Evolutionary conservation across 2,888 invertebrate genomes (phyloP).

Genomic region (Selenia dentaria): DNA sequence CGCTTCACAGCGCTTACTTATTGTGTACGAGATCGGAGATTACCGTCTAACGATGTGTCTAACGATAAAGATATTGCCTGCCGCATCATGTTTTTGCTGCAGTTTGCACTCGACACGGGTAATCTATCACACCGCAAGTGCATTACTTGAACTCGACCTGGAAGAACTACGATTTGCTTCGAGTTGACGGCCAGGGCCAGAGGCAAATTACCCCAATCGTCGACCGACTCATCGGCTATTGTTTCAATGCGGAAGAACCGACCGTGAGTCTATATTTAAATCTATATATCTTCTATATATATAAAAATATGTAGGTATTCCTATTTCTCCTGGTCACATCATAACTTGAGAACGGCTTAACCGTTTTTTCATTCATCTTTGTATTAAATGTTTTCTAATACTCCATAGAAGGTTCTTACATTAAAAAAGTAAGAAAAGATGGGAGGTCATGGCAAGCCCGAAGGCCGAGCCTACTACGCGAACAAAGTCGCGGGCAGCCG

Average conservation of each 20-base stretch:
- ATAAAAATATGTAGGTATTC: too few relatives aligned
- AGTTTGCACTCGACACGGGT: slow-evolving; percentile 51
- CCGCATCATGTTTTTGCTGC: slow-evolving; percentile 43
- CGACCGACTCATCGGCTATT: slow-evolving; percentile 20
- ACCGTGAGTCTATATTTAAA: slow-evolving; percentile 25
- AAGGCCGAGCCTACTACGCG: too few relatives aligned
- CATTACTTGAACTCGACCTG: slow-evolving; percentile 37
- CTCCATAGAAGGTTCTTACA: too few relatives aligned
- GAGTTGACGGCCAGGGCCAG: slow-evolving; percentile 10
- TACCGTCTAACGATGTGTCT: slow-evolving; percentile 17
- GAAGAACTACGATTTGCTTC: slow-evolving; percentile 44
- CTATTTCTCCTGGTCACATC: too few relatives aligned
- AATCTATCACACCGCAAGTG: slow-evolving; percentile 60
- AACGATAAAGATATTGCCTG: slow-evolving; percentile 27
- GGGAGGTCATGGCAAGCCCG: too few relatives aligned
- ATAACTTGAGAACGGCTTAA: not conserved
- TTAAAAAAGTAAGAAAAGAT: too few relatives aligned
- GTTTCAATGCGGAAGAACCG: slow-evolving; percentile 10
- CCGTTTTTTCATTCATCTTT: too few relatives aligned
- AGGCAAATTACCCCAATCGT: slow-evolving; percentile 29
- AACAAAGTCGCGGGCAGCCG: too few relatives aligned
- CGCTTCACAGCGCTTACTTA: slow-evolving; percentile 13
- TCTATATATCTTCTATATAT: slow-evolving; percentile 15
- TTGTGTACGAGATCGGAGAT: slow-evolving; percentile 14
- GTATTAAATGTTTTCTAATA: too few relatives aligned